These are phyloP conservation scores for Pachyramphus minor DNA, from an alignment of 2,113 vertebrate genomes.

Conservation along the genomic window DNA sequence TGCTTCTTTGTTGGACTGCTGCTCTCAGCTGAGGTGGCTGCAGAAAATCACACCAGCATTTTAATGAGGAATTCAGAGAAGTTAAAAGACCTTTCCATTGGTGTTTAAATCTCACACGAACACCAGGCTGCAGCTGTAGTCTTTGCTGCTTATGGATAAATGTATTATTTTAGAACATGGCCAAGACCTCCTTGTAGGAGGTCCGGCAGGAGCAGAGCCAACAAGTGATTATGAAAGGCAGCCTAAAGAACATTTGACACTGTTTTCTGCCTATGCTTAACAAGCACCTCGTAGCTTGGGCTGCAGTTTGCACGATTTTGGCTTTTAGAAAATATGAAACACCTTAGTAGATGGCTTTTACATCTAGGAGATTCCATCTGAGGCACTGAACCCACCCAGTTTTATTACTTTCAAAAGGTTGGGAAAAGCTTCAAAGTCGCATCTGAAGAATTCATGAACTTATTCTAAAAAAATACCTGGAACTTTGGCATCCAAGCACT, in stretches of 20 bases:
- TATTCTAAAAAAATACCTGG: slow-evolving; percentile 45
- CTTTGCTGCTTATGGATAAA: slow-evolving; percentile 46
- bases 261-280: slow-evolving; percentile 52
- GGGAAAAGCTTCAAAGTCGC: slow-evolving; percentile 63
- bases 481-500: slow-evolving; percentile 18
- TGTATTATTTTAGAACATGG: slow-evolving; percentile 43
- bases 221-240: slow-evolving; percentile 48
- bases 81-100: slow-evolving; percentile 44
- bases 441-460: slow-evolving; percentile 35
- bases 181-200: slow-evolving; percentile 45
- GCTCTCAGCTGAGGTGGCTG: neutral
- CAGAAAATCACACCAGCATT: slow-evolving; percentile 20
- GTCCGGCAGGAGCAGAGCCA: slow-evolving; percentile 38
- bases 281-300: slow-evolving; percentile 25
- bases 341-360: slow-evolving; percentile 63
- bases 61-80: slow-evolving; percentile 47
- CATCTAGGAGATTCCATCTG: slow-evolving; percentile 54
- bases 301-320: slow-evolving; percentile 57
- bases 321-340: slow-evolving; percentile 68
- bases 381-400: slow-evolving; percentile 53
- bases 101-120: slow-evolving; percentile 50
- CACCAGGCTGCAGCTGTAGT: slow-evolving; percentile 37
- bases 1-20: neutral
- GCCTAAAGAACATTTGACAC: slow-evolving; percentile 50
- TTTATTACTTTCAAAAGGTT: slow-evolving; percentile 67